Evolutionary conservation across 1,140 invertebrate species (phyloP).

Genomic region (Hydropsyche tenuis): DNA sequence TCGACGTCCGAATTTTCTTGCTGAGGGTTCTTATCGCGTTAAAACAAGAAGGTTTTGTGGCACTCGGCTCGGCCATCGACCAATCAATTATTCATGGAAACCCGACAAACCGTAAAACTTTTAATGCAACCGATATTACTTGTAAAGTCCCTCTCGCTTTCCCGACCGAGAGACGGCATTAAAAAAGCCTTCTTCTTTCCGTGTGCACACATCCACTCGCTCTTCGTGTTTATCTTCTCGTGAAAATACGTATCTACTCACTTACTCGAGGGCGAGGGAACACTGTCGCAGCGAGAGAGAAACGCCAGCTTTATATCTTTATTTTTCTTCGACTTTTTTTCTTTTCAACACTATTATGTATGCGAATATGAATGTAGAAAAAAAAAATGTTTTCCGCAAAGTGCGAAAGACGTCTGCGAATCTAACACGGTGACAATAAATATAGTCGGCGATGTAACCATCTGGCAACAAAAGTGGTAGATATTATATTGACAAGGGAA

Average conservation of each 20-base stretch:
- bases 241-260: neutral
- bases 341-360: constrained; percentile 13
- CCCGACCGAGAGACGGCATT: neutral
- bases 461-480: constrained; percentile 25
- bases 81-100: constrained; percentile 30
- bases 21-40: too few species aligned
- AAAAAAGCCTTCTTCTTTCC: neutral
- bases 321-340: neutral
- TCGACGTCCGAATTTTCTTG: too few species aligned
- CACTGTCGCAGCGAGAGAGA: too few species aligned
- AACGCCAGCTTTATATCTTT: too few species aligned
- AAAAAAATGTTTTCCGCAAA: constrained; percentile 18
- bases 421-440: constrained; percentile 14
- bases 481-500: constrained; percentile 24
- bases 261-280: too few species aligned
- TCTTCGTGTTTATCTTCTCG: constrained; percentile 12
- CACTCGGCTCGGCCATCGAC: neutral
- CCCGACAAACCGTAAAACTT: constrained; percentile 26
- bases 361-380: constrained; percentile 7
- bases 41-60: too few species aligned
- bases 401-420: constrained; percentile 9
- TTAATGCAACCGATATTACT: constrained; percentile 29
- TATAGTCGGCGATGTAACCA: constrained; percentile 17
- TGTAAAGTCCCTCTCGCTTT: constrained; percentile 2
- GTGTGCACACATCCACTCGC: neutral